Conservation (phyloP, 30 jellyfish, hydroid and myxozoan genomes). For the Cassiopea xamachana region DNA sequence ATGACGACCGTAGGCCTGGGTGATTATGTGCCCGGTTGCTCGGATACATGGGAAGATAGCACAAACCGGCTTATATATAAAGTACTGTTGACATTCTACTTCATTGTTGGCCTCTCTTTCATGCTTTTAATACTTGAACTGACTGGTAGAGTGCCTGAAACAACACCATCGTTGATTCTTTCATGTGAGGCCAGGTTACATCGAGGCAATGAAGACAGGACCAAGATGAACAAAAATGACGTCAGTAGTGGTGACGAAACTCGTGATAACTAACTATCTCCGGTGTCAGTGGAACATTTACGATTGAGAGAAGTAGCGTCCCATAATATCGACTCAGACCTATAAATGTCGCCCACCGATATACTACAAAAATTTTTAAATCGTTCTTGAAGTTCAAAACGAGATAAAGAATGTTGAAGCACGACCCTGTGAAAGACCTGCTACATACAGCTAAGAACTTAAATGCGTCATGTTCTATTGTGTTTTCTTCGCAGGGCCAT, state of each 20-base stretch:
- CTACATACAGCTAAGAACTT: too few relatives aligned
- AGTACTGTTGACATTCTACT: slow-evolving; percentile 54
- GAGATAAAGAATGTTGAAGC: too few relatives aligned
- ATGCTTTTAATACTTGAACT: slow-evolving; percentile 60
- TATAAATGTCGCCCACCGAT: too few relatives aligned
- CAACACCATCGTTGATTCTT: slow-evolving; percentile 64
- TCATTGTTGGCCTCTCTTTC: slow-evolving; percentile 70
- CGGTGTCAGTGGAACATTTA: too few relatives aligned
- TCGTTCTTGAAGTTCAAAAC: too few relatives aligned
- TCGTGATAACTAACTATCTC: not conserved
- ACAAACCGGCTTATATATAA: slow-evolving; percentile 60
- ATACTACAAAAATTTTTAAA: too few relatives aligned
- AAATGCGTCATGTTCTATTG: too few relatives aligned
- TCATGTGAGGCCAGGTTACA: slow-evolving; percentile 50
- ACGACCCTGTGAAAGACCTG: too few relatives aligned
- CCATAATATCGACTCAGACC: too few relatives aligned
- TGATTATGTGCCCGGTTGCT: slow-evolving; percentile 70
- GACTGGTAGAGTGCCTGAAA: slow-evolving; percentile 70
- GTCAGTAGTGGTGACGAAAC: not conserved
- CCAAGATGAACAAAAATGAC: too few relatives aligned
- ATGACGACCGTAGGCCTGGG: slow-evolving; percentile 89
- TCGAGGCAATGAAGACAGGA: slow-evolving; percentile 26
- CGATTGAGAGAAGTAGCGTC: too few relatives aligned
- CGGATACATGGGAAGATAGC: slow-evolving; percentile 63
- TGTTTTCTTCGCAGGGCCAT: too few relatives aligned